These are phyloP conservation scores for Hydropsyche tenuis DNA, from an alignment of 1,140 invertebrate genomes.

Conservation along the genomic window DNA sequence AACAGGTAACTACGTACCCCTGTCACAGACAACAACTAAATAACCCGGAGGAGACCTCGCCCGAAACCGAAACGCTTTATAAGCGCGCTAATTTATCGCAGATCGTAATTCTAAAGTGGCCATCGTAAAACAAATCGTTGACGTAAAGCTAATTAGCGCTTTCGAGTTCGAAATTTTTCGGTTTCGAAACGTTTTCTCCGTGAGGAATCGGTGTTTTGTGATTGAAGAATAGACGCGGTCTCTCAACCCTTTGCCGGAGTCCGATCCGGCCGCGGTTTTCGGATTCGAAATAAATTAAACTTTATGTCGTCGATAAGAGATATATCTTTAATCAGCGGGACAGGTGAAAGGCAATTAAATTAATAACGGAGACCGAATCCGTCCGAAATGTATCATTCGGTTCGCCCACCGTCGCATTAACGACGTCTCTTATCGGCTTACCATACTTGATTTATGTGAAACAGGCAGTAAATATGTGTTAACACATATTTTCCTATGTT, in stretches of 20 bases:
- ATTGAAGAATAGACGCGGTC: too few species aligned
- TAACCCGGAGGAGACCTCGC: background rate
- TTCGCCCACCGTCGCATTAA: constrained; percentile 36
- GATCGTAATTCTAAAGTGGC: too few species aligned
- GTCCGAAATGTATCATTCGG: constrained; percentile 26
- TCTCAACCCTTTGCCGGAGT: too few species aligned
- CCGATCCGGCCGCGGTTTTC: background rate
- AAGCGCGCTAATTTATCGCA: too few species aligned
- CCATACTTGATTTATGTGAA: constrained; percentile 32
- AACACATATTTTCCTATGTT: constrained; percentile 18
- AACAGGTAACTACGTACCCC: background rate
- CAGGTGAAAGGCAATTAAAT: constrained; percentile 42
- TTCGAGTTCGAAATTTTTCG: too few species aligned
- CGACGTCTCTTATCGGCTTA: constrained; percentile 34
- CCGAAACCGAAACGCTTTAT: background rate
- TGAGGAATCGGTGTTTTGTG: too few species aligned
- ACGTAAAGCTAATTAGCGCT: too few species aligned
- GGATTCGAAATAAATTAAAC: constrained; percentile 25
- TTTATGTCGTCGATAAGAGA: constrained; percentile 31
- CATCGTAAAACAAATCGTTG: too few species aligned
- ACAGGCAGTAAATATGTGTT: constrained; percentile 24
- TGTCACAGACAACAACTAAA: constrained; percentile 34
- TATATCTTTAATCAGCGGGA: constrained; percentile 35
- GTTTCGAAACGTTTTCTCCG: too few species aligned
- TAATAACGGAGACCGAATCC: constrained; percentile 28